A percentile compares a stretch with the other conserved stretches of the same genome.
Conservation (phyloP, 2,888 invertebrate species). For the Hydraecia micacea region DNA sequence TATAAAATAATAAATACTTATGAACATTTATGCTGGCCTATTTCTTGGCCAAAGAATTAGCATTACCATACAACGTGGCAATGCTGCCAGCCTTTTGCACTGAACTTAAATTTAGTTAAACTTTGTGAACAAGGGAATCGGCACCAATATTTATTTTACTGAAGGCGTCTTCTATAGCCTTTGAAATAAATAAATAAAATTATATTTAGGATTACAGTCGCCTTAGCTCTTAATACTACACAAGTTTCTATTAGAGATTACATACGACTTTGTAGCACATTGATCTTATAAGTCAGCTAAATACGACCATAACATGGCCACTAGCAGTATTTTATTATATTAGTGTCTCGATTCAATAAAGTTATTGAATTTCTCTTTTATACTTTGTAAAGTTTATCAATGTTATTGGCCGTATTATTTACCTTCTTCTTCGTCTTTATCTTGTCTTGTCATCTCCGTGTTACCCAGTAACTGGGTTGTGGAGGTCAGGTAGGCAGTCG, state of each 20-base stretch:
- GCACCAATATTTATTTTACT: not conserved
- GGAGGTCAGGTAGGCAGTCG: no score
- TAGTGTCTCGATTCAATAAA: not conserved
- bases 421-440: no score
- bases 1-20: no score
- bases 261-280: constrained; percentile 15
- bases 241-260: constrained; percentile 48
- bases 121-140: no score
- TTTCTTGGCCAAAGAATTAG: no score
- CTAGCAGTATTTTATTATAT: constrained; percentile 12
- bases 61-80: no score
- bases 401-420: not conserved
- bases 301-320: constrained; percentile 19
- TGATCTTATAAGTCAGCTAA: constrained; percentile 45
- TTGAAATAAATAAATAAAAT: constrained; percentile 53
- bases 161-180: constrained; percentile 36
- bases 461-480: no score
- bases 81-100: no score
- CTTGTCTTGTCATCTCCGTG: no score
- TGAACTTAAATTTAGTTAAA: no score
- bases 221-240: constrained; percentile 37
- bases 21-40: no score
- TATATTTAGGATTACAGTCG: constrained; percentile 50
- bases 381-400: not conserved
- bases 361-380: constrained; percentile 35